Evolutionary conservation across 2,888 invertebrate genomes (phyloP).

Genomic region (Resseliella maxima): DNA sequence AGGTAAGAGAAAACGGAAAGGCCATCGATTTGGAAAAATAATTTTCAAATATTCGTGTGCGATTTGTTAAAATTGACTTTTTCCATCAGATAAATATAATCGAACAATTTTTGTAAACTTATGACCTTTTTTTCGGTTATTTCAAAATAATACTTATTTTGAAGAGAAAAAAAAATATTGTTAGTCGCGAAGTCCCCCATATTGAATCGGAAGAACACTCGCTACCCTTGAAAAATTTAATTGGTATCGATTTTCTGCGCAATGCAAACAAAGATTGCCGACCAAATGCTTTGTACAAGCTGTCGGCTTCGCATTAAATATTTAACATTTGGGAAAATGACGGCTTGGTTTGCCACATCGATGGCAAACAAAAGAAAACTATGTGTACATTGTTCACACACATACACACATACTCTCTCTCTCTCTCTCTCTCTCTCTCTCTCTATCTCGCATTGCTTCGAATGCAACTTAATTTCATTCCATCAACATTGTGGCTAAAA

Average conservation of each 20-base stretch:
- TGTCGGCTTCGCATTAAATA: constrained; percentile 35
- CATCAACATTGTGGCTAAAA: constrained; percentile 34
- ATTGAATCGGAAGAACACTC: no score
- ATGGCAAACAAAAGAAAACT: constrained; percentile 9
- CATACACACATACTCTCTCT: not conserved
- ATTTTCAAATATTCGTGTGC: not conserved
- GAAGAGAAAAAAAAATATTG: no score
- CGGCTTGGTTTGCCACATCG: not conserved
- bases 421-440: no score
- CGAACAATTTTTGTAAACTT: not conserved
- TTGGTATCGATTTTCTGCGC: constrained; percentile 19
- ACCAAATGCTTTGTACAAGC: not conserved
- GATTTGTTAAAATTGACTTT: not conserved
- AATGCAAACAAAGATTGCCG: not conserved
- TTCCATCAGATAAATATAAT: constrained; percentile 10
- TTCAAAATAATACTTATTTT: not conserved
- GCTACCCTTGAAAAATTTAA: constrained; percentile 23
- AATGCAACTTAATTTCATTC: constrained; percentile 28
- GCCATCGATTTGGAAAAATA: not conserved
- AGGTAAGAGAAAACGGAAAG: not conserved
- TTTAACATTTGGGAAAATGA: constrained; percentile 9
- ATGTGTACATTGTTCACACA: not conserved
- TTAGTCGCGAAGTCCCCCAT: no score
- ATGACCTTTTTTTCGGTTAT: not conserved
- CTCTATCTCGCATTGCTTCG: no score